A percentile compares a stretch with the other conserved stretches of the same genome.
phyloP scores from a whole-genome alignment of 2,797 vertebrate species.

The Leptatherina wallacei region DNA sequence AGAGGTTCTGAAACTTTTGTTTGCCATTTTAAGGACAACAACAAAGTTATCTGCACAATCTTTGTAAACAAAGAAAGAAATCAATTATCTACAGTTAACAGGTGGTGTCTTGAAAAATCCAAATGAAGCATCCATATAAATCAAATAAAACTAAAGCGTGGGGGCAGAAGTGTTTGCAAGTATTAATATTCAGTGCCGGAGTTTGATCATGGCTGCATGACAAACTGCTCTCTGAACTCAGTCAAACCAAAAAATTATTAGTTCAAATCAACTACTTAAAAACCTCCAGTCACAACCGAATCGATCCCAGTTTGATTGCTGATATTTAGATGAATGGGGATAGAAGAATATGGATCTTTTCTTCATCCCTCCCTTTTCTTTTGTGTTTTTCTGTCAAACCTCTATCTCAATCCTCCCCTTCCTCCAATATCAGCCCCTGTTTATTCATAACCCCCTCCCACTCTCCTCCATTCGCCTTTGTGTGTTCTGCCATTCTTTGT shows the following conservation, averaged over 20 bases:
- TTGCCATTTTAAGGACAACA: not conserved
- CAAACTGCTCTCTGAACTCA: conserved; percentile 18
- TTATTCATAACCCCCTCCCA: conserved; percentile 18
- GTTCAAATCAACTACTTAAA: conserved; percentile 35
- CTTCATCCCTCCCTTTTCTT: not conserved
- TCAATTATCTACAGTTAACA: not conserved
- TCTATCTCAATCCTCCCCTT: conserved; percentile 13
- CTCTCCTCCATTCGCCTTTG: conserved; percentile 59
- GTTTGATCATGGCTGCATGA: conserved; percentile 10
- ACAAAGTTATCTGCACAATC: not conserved
- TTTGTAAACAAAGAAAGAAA: not conserved
- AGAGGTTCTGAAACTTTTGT: not conserved
- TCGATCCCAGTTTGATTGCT: conserved; percentile 25
- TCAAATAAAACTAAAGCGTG: not conserved
- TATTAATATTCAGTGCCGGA: conserved; percentile 11
- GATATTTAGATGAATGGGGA: conserved; percentile 51
- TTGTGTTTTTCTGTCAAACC: not conserved
- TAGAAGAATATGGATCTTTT: not conserved
- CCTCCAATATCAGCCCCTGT: conserved; percentile 26
- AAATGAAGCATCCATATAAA: not conserved
- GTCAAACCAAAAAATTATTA: conserved; percentile 25
- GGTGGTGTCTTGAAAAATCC: no score
- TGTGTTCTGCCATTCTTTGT: conserved; percentile 70
- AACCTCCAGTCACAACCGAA: conserved; percentile 40
- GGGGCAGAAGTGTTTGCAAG: not conserved